Conservation (phyloP, 2,888 invertebrate genomes). For the Xestia c-nigrum region DNA sequence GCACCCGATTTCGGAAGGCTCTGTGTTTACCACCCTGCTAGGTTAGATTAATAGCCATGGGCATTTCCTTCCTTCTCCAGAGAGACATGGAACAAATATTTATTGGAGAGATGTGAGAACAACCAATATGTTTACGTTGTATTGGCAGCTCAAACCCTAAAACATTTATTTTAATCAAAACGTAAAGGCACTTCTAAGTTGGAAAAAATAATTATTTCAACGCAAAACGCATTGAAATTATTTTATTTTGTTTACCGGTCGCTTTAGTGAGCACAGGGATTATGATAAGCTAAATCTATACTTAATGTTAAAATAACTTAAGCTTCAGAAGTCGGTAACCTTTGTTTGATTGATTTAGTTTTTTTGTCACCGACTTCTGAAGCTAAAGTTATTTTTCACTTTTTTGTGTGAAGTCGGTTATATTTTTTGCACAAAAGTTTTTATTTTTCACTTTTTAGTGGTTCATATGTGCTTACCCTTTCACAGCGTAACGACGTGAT, state of each 20-base stretch:
- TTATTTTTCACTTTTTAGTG: too few species aligned
- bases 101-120: constrained; percentile 5
- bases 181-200: not conserved
- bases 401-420: too few species aligned
- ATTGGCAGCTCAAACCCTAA: not conserved
- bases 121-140: constrained; percentile 2
- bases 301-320: too few species aligned
- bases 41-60: constrained; percentile 28
- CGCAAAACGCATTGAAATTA: not conserved
- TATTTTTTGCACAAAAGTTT: too few species aligned
- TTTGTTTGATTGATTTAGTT: too few species aligned
- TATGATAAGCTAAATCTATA: too few species aligned
- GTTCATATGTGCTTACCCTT: too few species aligned
- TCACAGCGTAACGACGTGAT: too few species aligned
- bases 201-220: not conserved
- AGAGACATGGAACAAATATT: not conserved
- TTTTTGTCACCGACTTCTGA: too few species aligned
- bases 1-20: not conserved
- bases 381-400: too few species aligned
- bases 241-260: not conserved
- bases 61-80: constrained; percentile 25
- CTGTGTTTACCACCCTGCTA: constrained; percentile 7
- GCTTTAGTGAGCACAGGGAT: not conserved
- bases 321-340: too few species aligned
- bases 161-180: not conserved